These are phyloP conservation scores for Synergus umbraculus DNA, from an alignment of 2,888 invertebrate species.

Conservation along the genomic window DNA sequence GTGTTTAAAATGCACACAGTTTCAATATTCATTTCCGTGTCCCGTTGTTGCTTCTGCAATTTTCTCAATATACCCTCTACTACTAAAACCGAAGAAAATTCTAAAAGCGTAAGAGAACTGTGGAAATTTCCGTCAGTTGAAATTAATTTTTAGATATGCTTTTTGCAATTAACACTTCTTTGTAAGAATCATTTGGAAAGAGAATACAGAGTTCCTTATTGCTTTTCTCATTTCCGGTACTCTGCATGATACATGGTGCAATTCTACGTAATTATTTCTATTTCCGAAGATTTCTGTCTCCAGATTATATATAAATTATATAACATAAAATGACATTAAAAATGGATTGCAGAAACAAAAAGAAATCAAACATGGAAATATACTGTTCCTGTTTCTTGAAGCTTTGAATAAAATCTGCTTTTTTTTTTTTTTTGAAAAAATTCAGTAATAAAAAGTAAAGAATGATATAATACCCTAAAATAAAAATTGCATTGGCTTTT, in stretches of 20 bases:
- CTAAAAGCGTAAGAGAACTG: no score
- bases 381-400: no score
- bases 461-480: no score
- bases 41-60: neutral
- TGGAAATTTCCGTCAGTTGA: neutral
- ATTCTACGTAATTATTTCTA: neutral
- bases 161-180: neutral
- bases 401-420: no score
- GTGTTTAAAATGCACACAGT: neutral
- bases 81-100: neutral
- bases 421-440: no score
- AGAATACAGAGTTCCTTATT: neutral
- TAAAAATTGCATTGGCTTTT: neutral
- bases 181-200: neutral
- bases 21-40: constrained; percentile 6
- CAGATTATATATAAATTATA: neutral
- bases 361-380: no score
- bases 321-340: neutral
- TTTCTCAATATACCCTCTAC: neutral
- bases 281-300: neutral
- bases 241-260: neutral
- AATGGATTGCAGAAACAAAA: neutral
- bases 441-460: no score
- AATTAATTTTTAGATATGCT: neutral
- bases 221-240: neutral